phyloP scores from a whole-genome alignment of 2,797 vertebrate species.

The Gastrophryne carolinensis region DNA sequence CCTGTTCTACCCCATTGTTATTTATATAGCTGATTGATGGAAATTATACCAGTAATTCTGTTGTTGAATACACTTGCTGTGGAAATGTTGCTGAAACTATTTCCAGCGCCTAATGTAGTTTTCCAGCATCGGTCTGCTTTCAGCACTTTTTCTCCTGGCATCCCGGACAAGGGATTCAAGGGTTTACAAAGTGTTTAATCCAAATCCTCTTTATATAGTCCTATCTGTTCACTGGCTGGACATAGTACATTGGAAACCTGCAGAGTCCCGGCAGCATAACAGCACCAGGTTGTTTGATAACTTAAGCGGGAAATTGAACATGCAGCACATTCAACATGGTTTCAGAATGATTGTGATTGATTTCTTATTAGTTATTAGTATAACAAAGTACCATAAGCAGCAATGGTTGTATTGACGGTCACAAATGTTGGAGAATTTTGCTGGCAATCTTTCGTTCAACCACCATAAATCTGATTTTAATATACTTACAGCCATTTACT shows the following conservation, averaged over 20 bases:
- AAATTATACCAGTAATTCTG: neutral
- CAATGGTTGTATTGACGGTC: no score
- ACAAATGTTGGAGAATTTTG: no score
- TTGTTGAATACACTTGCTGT: neutral
- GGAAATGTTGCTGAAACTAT: no score
- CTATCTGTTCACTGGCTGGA: neutral
- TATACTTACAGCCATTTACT: no score
- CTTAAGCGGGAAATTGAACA: neutral
- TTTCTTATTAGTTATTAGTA: no score
- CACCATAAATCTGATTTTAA: no score
- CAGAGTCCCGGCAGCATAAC: neutral
- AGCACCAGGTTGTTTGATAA: neutral
- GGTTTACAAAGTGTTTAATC: slow-evolving; percentile 35
- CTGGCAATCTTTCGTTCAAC: no score
- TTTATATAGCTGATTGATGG: neutral
- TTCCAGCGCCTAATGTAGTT: no score
- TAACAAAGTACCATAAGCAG: no score
- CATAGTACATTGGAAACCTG: neutral
- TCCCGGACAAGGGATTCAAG: slow-evolving; percentile 15
- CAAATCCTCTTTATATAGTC: slow-evolving; percentile 23
- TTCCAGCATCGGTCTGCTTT: slow-evolving; percentile 7
- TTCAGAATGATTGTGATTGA: no score
- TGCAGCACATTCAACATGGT: no score
- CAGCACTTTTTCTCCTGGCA: slow-evolving; percentile 24
- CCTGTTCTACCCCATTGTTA: no score